Percentiles rank a stretch among this genome's conserved stretches.
phyloP scores from a whole-genome alignment of 2,888 invertebrate species.

The Torymus aiolomorphi region DNA sequence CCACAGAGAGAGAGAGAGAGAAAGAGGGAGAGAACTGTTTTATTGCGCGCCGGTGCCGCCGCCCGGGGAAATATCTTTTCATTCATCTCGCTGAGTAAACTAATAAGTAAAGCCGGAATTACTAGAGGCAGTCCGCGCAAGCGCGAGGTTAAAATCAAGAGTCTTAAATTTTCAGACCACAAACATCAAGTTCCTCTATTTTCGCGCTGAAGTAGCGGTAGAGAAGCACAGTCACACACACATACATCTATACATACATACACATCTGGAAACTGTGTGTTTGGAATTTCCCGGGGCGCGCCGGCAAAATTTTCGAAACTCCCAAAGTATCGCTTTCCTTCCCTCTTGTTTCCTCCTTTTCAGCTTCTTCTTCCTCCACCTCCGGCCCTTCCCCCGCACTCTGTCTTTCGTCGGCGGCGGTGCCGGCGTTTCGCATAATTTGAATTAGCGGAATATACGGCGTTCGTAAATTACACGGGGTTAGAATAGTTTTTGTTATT shows the following conservation, averaged over 20 bases:
- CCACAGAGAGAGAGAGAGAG: too few relatives aligned
- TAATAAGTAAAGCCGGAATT: conserved; percentile 33
- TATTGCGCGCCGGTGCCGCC: too few relatives aligned
- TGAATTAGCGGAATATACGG: conserved; percentile 8
- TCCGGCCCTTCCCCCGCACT: too few relatives aligned
- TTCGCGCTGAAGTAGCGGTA: conserved; percentile 1
- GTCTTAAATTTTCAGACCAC: conserved; percentile 39
- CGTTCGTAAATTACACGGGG: not conserved
- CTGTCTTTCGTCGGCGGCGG: too few relatives aligned
- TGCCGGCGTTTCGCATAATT: not conserved
- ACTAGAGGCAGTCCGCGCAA: not conserved
- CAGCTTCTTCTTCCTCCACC: not conserved
- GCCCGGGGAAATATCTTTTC: not conserved
- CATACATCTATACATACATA: not conserved
- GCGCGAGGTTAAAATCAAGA: conserved; percentile 22
- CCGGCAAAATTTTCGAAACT: conserved; percentile 43
- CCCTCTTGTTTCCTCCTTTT: not conserved
- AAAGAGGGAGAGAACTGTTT: too few relatives aligned
- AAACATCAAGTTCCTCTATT: conserved; percentile 40
- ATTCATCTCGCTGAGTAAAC: not conserved
- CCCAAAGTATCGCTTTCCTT: conserved; percentile 19
- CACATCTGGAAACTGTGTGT: conserved; percentile 7
- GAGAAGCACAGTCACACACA: too few relatives aligned
- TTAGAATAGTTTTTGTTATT: not conserved
- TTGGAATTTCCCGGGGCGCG: conserved; percentile 24